Conservation (phyloP, 2,888 invertebrate species). For the Strigamia maritima region DNA sequence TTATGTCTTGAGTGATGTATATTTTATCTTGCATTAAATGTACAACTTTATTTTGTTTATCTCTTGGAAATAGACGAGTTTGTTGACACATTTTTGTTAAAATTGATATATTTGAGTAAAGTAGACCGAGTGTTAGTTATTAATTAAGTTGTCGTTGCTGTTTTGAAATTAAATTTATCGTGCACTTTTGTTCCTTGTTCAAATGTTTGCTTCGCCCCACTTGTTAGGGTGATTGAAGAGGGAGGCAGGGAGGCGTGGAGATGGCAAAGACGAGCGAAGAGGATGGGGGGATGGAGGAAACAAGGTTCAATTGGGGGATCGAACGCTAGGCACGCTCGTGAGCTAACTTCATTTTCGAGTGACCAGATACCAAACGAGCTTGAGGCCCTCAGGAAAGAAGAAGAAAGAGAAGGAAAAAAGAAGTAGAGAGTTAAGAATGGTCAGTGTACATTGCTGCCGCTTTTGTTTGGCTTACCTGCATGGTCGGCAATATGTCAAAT, state of each 20-base stretch:
- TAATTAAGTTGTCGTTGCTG: slow-evolving; percentile 25
- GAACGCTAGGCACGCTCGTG: slow-evolving; percentile 30
- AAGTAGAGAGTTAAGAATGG: not conserved
- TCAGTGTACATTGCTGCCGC: slow-evolving; percentile 1
- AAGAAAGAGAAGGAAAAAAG: not conserved
- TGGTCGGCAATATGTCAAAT: not conserved
- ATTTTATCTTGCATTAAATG: too few species aligned
- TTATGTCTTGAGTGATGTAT: too few species aligned
- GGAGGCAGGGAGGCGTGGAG: slow-evolving; percentile 32
- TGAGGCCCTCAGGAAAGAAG: slow-evolving; percentile 9
- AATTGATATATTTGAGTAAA: slow-evolving; percentile 10
- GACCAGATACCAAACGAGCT: slow-evolving; percentile 32
- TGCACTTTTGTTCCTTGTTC: slow-evolving; percentile 29
- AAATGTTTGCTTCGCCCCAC: slow-evolving; percentile 31
- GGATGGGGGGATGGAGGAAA: slow-evolving; percentile 5
- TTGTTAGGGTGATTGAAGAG: slow-evolving; percentile 32
- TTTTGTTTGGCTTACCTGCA: slow-evolving; percentile 15
- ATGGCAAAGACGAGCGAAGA: slow-evolving; percentile 3
- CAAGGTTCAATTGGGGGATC: slow-evolving; percentile 28
- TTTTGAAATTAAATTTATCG: slow-evolving; percentile 31
- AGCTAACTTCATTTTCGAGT: slow-evolving; percentile 30
- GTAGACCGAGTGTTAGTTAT: slow-evolving; percentile 12
- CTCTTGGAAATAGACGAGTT: not conserved
- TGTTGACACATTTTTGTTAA: not conserved
- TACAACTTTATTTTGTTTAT: not conserved